Percentiles rank a stretch among this genome's conserved stretches.
Conservation (phyloP, 2,888 invertebrate genomes). For the Pachliopta kotzebuea region DNA sequence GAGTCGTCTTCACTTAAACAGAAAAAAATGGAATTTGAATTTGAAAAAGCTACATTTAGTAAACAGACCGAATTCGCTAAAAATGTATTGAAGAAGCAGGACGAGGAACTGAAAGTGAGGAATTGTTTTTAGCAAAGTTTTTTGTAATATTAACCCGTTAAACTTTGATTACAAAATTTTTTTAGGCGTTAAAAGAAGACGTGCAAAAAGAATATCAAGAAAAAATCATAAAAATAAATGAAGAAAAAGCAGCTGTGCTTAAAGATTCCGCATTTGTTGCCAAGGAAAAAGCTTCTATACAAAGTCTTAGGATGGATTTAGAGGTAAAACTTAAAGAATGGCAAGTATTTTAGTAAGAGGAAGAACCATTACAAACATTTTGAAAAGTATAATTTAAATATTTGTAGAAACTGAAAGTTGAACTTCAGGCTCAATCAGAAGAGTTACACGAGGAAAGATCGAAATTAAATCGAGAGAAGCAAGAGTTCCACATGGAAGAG, state of each 20-base stretch:
- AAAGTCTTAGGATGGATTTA: conserved; percentile 62
- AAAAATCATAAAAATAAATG: conserved; percentile 62
- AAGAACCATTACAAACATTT: too few species aligned
- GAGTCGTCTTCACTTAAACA: conserved; percentile 74
- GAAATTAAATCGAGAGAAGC: conserved; percentile 63
- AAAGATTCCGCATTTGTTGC: conserved; percentile 56
- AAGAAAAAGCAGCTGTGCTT: conserved; percentile 57
- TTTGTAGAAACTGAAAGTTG: conserved; percentile 67
- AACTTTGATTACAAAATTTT: conserved; percentile 11
- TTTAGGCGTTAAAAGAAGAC: conserved; percentile 62
- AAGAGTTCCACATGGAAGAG: conserved; percentile 68
- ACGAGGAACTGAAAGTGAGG: conserved; percentile 80
- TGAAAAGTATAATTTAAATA: conserved; percentile 8
- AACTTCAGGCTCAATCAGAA: conserved; percentile 66
- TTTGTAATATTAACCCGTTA: background rate
- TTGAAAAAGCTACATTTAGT: conserved; percentile 81
- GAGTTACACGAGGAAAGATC: conserved; percentile 66
- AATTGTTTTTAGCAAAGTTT: conserved; percentile 9
- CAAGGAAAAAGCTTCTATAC: conserved; percentile 63
- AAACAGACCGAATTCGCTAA: conserved; percentile 81
- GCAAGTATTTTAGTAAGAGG: too few species aligned
- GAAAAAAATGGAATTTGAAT: conserved; percentile 81
- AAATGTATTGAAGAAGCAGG: conserved; percentile 78
- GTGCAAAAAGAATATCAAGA: conserved; percentile 68
- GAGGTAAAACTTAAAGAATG: conserved; percentile 48